Evolutionary conservation across 35 echinoderm and acorn worm species (phyloP), one percentile per base, ranked within the genome.

Genomic region (Apostichopus japonicus): DNA sequence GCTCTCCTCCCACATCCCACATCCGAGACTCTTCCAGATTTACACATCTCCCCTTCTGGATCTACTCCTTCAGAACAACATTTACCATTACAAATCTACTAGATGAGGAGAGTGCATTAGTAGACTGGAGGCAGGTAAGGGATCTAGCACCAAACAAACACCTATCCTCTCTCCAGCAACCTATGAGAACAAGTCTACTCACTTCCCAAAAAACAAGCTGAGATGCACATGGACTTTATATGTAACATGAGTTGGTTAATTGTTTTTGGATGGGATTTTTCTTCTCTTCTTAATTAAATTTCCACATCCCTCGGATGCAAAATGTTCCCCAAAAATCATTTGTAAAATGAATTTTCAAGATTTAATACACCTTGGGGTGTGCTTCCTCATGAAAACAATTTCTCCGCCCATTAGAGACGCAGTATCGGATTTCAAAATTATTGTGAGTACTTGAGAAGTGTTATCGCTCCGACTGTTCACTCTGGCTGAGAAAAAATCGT

Each of bases 351-450:
- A 75, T 75, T 19, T 75, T 75, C 6, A 6, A n/a, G 22, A 75
- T 19, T 75, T 75, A 75, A 61, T 75, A 21, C 71, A 19, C 71
- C 71, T 21, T 23, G n/a, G 71, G 71, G 71, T 75, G 17, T 75
- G 71, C 71, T 75, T 75, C 71, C 16, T 75, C 71, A 24, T 23
- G 71, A 75, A 75, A 75, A 75, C 71, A 75, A 75, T 75, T 75
- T 75, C 71, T 75, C 71, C 21, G 4, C 71, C 71, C n/a, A 44
- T n/a, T 61, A 61, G 11, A 75, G n/a, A 75, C 71, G 71, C 4
- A 75, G 71, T 75, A 19, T 23, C 71, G 15, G 6, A 23, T 75
- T 75, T 75, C 71, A 75, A 5, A 75, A 75, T 75, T 75, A 75
- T 75, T 21, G 71, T 6, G 17, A 8, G 71, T 75, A 75, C 71